Conservation (phyloP, 2,797 vertebrate species). For the Spondyliosoma cantharus region DNA sequence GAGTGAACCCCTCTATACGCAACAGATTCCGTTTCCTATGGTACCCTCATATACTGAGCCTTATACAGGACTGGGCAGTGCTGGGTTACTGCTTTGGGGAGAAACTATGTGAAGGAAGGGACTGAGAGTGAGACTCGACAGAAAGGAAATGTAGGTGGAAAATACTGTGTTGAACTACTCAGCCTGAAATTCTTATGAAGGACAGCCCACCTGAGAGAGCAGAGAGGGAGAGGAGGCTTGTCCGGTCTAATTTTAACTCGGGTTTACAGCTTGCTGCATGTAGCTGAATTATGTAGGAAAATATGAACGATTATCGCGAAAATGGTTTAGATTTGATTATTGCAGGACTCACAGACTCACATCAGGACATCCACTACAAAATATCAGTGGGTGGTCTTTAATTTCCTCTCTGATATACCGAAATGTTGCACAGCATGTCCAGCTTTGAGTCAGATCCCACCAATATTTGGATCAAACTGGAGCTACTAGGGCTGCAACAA, state of each 20-base stretch:
- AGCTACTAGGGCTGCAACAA: background rate
- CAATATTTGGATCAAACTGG: background rate
- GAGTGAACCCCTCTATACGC: slow-evolving; percentile 44
- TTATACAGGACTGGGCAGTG: slow-evolving; percentile 16
- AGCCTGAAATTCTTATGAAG: slow-evolving; percentile 10
- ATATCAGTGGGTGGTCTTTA: background rate
- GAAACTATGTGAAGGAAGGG: slow-evolving; percentile 30
- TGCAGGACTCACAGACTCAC: no score
- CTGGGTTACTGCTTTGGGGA: slow-evolving; percentile 47
- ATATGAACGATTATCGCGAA: background rate
- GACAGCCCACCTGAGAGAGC: slow-evolving; percentile 13
- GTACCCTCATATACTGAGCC: slow-evolving; percentile 42
- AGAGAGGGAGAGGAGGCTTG: background rate
- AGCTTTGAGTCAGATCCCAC: background rate
- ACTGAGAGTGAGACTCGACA: background rate
- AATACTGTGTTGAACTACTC: slow-evolving; percentile 17
- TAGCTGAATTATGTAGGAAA: background rate
- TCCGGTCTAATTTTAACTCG: background rate
- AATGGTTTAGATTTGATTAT: background rate
- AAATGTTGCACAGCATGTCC: background rate
- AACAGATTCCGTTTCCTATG: slow-evolving; percentile 55
- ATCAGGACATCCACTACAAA: background rate
- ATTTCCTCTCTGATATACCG: slow-evolving; percentile 8
- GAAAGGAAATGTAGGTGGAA: slow-evolving; percentile 25
- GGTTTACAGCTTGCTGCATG: background rate